Evolutionary conservation across 2,888 invertebrate species (phyloP).

Genomic region (Ellobium chinense): DNA sequence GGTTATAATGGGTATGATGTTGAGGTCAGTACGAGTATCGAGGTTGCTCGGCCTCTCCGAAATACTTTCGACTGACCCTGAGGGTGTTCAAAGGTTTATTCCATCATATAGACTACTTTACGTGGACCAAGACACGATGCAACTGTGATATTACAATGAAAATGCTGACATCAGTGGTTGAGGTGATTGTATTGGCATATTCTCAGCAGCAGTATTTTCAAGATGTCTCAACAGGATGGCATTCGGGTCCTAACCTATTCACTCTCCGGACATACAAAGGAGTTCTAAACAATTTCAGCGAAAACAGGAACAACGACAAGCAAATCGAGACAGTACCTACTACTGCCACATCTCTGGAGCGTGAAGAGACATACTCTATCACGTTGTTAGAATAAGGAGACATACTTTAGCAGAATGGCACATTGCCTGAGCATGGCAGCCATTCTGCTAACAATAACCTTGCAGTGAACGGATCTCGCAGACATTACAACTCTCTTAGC

Average conservation of each 20-base stretch:
- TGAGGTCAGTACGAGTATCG: not conserved
- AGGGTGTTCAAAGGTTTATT: too few species aligned
- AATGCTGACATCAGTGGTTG: too few species aligned
- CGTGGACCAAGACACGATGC: too few species aligned
- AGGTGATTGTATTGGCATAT: too few species aligned
- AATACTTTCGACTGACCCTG: not conserved
- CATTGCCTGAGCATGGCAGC: not conserved
- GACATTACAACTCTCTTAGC: not conserved
- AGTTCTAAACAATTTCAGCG: not conserved
- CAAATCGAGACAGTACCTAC: too few species aligned
- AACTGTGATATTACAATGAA: too few species aligned
- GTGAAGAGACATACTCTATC: not conserved
- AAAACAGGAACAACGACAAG: not conserved
- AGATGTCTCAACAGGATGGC: constrained; percentile 21
- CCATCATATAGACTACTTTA: too few species aligned
- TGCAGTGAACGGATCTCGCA: not conserved
- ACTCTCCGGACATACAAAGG: not conserved
- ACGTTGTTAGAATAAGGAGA: not conserved
- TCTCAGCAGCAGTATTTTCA: constrained; percentile 44
- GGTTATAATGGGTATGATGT: not conserved
- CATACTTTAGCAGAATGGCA: too few species aligned
- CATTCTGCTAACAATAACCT: not conserved
- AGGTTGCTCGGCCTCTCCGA: not conserved
- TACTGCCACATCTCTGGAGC: not conserved
- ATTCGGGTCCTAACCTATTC: not conserved